These are phyloP conservation scores for Myocastor coypus DNA, from an alignment of 2,113 vertebrate genomes.

Conservation along the genomic window DNA sequence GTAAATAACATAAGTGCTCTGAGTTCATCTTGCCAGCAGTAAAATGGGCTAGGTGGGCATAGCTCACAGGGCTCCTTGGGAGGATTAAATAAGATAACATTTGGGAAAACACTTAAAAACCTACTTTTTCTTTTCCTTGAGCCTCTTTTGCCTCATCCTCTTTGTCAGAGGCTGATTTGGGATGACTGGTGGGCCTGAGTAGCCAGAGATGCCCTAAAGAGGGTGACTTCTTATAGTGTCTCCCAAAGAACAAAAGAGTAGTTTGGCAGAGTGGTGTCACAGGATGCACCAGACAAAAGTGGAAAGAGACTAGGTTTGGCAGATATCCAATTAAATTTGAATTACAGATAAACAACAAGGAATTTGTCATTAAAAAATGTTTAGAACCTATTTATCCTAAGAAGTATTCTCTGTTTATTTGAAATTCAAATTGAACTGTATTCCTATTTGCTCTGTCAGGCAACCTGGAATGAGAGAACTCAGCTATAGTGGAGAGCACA, in stretches of 20 bases:
- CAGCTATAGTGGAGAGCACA: background rate
- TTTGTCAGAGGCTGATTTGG: background rate
- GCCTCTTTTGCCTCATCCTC: background rate
- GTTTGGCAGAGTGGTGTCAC: background rate
- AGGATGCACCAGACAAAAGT: background rate
- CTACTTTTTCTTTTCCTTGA: background rate
- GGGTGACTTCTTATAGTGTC: background rate
- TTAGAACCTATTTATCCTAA: background rate
- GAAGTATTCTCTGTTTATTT: background rate
- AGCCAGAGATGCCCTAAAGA: background rate
- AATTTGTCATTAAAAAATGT: background rate
- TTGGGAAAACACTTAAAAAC: conserved; percentile 23
- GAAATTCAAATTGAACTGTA: background rate
- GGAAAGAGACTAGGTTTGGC: background rate
- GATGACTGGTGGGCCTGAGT: background rate
- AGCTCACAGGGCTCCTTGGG: background rate
- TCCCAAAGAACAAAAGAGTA: background rate
- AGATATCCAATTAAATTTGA: background rate
- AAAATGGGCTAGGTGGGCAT: background rate
- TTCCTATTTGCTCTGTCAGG: conserved; percentile 24
- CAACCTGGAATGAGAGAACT: background rate
- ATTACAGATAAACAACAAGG: background rate
- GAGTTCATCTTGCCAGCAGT: background rate
- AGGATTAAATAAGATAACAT: conserved; percentile 13
- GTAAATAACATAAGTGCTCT: background rate